Evolutionary conservation across 2,888 invertebrate genomes (phyloP).

Genomic region (Drosophila formosana): DNA sequence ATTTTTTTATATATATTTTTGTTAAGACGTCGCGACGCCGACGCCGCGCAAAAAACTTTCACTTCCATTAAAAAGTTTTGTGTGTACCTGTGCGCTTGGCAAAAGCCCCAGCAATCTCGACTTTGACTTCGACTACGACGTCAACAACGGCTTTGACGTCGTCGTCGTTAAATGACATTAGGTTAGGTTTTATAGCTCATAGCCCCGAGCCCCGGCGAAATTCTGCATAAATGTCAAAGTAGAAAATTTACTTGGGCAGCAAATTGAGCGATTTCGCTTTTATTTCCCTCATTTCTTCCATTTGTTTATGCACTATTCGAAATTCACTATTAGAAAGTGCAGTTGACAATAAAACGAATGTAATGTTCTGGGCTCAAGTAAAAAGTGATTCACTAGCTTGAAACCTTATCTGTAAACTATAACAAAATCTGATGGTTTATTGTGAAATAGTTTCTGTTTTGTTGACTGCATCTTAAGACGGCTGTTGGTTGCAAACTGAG

Average conservation of each 20-base stretch:
- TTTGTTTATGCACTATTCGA: constrained; percentile 9
- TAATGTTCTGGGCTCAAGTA: neutral
- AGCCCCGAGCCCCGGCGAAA: constrained; percentile 56
- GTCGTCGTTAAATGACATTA: constrained; percentile 75
- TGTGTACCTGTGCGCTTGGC: constrained; percentile 70
- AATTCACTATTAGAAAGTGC: constrained; percentile 42
- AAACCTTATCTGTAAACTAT: neutral
- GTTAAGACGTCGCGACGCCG: constrained; percentile 55
- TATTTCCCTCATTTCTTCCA: constrained; percentile 36
- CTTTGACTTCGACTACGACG: constrained; percentile 29
- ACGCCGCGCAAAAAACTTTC: constrained; percentile 70
- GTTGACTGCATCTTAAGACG: neutral
- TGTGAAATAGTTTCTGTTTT: neutral
- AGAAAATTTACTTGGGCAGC: constrained; percentile 62
- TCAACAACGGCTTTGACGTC: constrained; percentile 22
- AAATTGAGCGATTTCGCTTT: constrained; percentile 72
- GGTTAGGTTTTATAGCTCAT: constrained; percentile 71
- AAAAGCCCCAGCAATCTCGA: constrained; percentile 50
- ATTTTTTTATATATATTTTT: constrained; percentile 39
- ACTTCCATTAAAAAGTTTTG: constrained; percentile 77
- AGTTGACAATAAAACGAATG: neutral
- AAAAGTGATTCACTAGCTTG: neutral
- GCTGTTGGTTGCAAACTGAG: neutral
- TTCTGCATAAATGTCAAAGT: constrained; percentile 76
- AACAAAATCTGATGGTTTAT: neutral